These are phyloP conservation scores for Antrozous pallidus DNA, from an alignment of 2,797 vertebrate species.

Conservation along the genomic window DNA sequence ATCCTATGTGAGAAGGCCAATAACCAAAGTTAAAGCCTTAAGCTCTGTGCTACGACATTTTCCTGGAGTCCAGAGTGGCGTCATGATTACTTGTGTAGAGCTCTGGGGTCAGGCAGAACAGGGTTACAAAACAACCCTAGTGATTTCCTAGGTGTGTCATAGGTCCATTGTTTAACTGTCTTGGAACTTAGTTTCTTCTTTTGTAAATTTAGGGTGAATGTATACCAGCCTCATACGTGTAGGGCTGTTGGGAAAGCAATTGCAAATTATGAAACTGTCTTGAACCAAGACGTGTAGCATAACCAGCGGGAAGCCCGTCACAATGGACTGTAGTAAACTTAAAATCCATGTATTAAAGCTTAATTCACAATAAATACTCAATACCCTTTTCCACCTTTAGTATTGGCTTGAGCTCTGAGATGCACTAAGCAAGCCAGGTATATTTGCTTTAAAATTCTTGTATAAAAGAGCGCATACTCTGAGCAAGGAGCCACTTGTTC, in stretches of 20 bases:
- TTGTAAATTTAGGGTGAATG: background rate
- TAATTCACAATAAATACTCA: background rate
- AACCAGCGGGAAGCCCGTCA: background rate
- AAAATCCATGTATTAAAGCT: background rate
- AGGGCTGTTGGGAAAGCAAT: background rate
- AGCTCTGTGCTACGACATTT: background rate
- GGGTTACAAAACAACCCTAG: background rate
- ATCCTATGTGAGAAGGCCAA: background rate
- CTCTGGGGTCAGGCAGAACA: background rate
- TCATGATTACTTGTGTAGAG: background rate
- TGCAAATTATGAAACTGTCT: background rate
- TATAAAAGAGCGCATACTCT: background rate
- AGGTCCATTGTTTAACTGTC: background rate
- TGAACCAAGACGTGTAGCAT: background rate
- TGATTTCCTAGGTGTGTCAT: background rate
- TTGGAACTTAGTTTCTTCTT: background rate
- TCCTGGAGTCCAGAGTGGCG: background rate
- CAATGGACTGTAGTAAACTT: background rate
- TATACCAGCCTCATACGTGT: background rate
- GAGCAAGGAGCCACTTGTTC: background rate
- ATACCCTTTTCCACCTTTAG: conserved; percentile 8
- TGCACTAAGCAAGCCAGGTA: background rate
- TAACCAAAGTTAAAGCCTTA: background rate
- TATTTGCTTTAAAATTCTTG: conserved; percentile 33
- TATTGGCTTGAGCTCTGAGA: background rate